Evolutionary conservation across 2,113 vertebrate genomes (phyloP), one percentile per base, ranked within the genome.

Genomic region (Craseonycteris thonglongyai): DNA sequence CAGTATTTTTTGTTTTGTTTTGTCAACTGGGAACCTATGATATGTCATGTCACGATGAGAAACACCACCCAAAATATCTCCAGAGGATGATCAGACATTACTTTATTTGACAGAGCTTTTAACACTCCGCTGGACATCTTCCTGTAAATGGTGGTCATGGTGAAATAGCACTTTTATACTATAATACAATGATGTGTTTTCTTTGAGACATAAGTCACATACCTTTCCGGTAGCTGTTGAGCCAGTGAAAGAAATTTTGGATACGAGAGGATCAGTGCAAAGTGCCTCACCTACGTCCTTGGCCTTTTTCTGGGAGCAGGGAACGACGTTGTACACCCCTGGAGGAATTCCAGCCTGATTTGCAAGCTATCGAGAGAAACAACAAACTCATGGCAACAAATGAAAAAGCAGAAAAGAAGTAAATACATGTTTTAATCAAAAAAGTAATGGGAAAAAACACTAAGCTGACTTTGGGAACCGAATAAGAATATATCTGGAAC

Each of bases 221-320:
- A 99, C 99, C 99, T 99, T 99, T 84, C 99, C 99, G 0, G 99
- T 99, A 58, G 99, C 98, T 0, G 99, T 99, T 35, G 99, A 99
- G 49, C 99, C 99, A 0, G 99, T 99, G 96, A 99, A 99, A 97
- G 99, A 99, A 97, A 99, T 98, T 97, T 99, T 99, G 26, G 98
- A 98, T 80, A 99, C 99, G 21, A 99, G 97, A 0, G 99, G 99
- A 96, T 99, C 98, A 3, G 99, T 99, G 94, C 99, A 99, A 9
- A 99, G 98, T 12, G 98, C 98, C 61, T 99, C 98, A 6, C 99
- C 99, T 0, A 99, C 99, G 4, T 98, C 97, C 18, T 98, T 97
- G 3, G 99, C 96, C 93, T 98, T 99, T 65, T 98, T 95, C 94
- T 98, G 98, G 91, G 99, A 99, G 95, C 99, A 99, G 11, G 99